These are phyloP conservation scores for Drosophila aff. DNA, from an alignment of 1,140 invertebrate species.

Conservation along the genomic window DNA sequence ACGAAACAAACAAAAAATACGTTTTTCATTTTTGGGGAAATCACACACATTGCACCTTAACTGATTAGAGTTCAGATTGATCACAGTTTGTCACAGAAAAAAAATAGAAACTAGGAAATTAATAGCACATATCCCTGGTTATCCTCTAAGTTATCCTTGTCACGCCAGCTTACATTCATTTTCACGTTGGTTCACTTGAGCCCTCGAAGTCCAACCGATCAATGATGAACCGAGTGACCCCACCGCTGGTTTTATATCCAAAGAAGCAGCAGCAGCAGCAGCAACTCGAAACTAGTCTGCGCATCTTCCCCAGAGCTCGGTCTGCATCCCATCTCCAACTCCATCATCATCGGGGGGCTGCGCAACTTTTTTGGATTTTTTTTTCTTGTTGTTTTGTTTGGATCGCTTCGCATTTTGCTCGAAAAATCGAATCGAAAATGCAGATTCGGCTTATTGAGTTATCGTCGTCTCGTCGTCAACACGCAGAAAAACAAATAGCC, in stretches of 20 bases:
- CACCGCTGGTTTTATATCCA: conserved; percentile 76
- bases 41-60: background rate
- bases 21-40: conserved; percentile 3
- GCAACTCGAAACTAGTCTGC: conserved; percentile 42
- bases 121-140: conserved; percentile 12
- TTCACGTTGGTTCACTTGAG: conserved; percentile 81
- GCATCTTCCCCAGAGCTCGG: conserved; percentile 51
- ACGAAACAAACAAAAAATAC: conserved; percentile 15
- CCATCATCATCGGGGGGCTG: conserved; percentile 26
- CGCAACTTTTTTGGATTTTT: conserved; percentile 12
- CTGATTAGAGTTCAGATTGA: background rate
- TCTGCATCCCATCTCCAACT: background rate
- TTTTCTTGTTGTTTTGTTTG: background rate
- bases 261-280: conserved; percentile 7
- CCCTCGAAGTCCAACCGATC: conserved; percentile 81
- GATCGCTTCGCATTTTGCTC: conserved; percentile 16
- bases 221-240: conserved; percentile 77
- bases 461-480: conserved; percentile 10
- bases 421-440: conserved; percentile 22
- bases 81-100: conserved; percentile 21
- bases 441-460: conserved; percentile 44
- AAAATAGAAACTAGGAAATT: background rate
- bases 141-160: conserved; percentile 26
- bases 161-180: conserved; percentile 73
- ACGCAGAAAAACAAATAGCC: conserved; percentile 26